Evolutionary conservation across 2,113 vertebrate genomes (phyloP).

Genomic region (Petromus typicus): DNA sequence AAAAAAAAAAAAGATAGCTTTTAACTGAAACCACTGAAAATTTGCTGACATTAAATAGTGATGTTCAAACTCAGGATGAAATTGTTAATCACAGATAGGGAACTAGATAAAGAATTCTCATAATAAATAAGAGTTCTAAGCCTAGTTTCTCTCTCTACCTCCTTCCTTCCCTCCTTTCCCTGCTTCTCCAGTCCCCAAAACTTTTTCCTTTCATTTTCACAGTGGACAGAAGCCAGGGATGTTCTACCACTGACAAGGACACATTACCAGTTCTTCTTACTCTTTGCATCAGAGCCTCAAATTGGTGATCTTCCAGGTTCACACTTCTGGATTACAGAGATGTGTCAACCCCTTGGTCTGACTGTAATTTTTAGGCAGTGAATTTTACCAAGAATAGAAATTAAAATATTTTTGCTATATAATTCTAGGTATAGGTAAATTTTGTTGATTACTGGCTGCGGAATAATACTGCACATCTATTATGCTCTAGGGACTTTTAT

Average conservation of each 20-base stretch:
- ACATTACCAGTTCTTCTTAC: neutral
- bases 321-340: neutral
- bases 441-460: neutral
- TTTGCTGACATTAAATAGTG: constrained; percentile 31
- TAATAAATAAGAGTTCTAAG: neutral
- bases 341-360: neutral
- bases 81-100: neutral
- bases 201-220: neutral
- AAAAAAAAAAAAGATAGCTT: neutral
- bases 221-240: neutral
- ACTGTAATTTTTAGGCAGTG: constrained; percentile 22
- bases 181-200: neutral
- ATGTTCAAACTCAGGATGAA: constrained; percentile 27
- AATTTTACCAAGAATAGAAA: constrained; percentile 45
- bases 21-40: constrained; percentile 29
- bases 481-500: constrained; percentile 35
- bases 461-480: neutral
- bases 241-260: neutral
- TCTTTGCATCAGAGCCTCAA: neutral
- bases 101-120: constrained; percentile 23
- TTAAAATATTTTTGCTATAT: constrained; percentile 46
- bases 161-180: neutral
- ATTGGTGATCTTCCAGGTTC: neutral
- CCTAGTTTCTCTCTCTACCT: neutral
- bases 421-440: constrained; percentile 30